Percentiles rank a stretch among this genome's conserved stretches.
Evolutionary conservation across 2,888 invertebrate species (phyloP).

Genomic region (Hyposoter didymator): DNA sequence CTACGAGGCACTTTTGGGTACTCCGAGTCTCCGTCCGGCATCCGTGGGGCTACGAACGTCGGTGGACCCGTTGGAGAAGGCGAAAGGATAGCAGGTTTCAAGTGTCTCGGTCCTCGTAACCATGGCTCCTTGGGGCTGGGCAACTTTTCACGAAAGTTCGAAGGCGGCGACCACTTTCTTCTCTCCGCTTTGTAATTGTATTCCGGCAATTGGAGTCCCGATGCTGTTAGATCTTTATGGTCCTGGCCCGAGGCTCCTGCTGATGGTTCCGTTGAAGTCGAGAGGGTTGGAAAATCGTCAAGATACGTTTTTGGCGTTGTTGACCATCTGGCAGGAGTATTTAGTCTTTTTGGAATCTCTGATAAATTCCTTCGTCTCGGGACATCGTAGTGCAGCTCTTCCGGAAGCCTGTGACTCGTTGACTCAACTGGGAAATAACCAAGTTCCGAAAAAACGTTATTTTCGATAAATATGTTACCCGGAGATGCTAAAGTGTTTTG

Average conservation of each 20-base stretch:
- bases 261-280: neutral
- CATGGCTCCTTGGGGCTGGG: neutral
- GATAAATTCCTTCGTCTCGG: constrained; percentile 48
- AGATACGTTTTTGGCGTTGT: neutral
- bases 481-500: neutral
- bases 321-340: neutral
- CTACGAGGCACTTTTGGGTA: neutral
- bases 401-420: constrained; percentile 17
- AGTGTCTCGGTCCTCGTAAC: constrained; percentile 33
- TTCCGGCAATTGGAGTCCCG: constrained; percentile 3
- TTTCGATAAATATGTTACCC: neutral
- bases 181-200: neutral
- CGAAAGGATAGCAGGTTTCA: neutral
- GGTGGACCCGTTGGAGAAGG: constrained; percentile 8
- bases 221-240: neutral
- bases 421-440: neutral
- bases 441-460: neutral
- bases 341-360: constrained; percentile 25
- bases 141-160: constrained; percentile 1
- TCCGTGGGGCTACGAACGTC: neutral
- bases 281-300: neutral
- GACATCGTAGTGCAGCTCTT: constrained; percentile 65
- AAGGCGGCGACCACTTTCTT: constrained; percentile 1
- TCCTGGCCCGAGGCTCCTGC: neutral
- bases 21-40: neutral